Base-by-base conservation (phyloP, 2,888 invertebrate species). In the Drosophila helvetica region DNA sequence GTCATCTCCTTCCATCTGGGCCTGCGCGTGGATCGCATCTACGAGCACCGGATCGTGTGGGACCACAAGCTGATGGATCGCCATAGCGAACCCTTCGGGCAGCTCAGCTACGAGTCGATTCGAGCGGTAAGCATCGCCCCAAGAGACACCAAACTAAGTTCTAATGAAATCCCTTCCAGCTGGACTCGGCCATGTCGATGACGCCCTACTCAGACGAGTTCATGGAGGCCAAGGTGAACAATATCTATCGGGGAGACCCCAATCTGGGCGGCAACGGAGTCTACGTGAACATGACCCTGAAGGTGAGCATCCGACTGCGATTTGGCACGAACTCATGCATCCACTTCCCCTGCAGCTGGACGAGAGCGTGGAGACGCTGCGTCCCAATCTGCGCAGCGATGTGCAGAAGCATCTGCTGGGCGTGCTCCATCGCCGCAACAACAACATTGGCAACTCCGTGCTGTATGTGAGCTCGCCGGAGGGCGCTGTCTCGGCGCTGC, bases 151-250 rank as follows among this genome's bases (percentile, higher is more conserved):
- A 8, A 15, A 19, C 6, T 5, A 1, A 15, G 2, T 3, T 45
- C 1, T 10, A 55, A 56, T 3, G 5, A 9, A 12, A 1, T 18
- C 1, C 0, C 38, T 5, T n/a, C 0, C 90, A 98, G 97, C 94
- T 98, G 89, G 97, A 97, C 91, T 97, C 97, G 0, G 96, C 97
- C 0, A 96, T 98, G 94, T 96, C 96, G 0, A 97, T 97, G 96
- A 98, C 98, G 0, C 96, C 97, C 0, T 96, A 97, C 89, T 96
- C 97, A 0, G 96, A 96, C 84, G 96, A 96, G 83, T 98, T 97
- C 90, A 94, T 98, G 90, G 95, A 96, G 47, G 95, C 96, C 0
- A 93, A 94, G 59, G 95, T 98, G 1, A 97, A 97, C 90, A 94
- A 94, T 15, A 94, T 98, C 9, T 96, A 96, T 89, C 93, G 94